Evolutionary conservation across 37 sponge, comb jelly and placozoan genomes (phyloP).

Genomic region (Oscarella lobularis): DNA sequence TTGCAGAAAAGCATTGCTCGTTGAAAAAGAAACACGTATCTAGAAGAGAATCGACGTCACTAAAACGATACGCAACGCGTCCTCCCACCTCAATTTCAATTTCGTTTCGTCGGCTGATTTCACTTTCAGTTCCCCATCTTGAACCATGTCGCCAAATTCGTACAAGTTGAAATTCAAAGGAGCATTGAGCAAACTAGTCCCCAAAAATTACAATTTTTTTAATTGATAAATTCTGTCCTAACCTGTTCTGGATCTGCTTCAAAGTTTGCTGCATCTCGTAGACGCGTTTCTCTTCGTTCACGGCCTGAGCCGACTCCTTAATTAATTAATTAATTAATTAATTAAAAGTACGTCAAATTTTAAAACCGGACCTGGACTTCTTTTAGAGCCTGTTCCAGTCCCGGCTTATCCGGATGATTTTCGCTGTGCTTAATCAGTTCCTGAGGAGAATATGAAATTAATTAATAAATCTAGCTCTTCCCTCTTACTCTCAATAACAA

Average conservation of each 20-base stretch:
- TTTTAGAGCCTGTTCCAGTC: background rate
- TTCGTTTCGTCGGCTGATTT: conserved; percentile 14
- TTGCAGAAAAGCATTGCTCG: conserved; percentile 31
- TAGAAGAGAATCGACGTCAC: background rate
- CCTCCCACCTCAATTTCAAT: background rate
- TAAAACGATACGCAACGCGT: background rate
- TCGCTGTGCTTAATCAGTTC: background rate
- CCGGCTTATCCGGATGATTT: background rate
- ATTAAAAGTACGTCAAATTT: too few relatives aligned
- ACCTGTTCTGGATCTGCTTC: background rate
- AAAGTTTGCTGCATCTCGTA: background rate
- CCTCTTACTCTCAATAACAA: conserved; percentile 34
- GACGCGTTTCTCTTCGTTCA: background rate
- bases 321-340: too few relatives aligned
- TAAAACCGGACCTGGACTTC: too few relatives aligned
- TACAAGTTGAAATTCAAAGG: too few relatives aligned
- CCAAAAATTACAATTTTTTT: too few relatives aligned
- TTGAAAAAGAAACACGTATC: conserved; percentile 64
- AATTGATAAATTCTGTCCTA: too few relatives aligned
- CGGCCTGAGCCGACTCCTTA: background rate
- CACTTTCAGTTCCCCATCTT: conserved; percentile 70
- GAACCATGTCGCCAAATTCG: background rate
- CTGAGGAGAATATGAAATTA: too few relatives aligned
- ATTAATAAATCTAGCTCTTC: too few relatives aligned
- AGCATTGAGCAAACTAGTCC: background rate